Percentiles rank a stretch among this genome's conserved stretches.
These are phyloP conservation scores for Anadara kagoshimensis DNA, from an alignment of 1,140 invertebrate genomes.

Conservation along the genomic window DNA sequence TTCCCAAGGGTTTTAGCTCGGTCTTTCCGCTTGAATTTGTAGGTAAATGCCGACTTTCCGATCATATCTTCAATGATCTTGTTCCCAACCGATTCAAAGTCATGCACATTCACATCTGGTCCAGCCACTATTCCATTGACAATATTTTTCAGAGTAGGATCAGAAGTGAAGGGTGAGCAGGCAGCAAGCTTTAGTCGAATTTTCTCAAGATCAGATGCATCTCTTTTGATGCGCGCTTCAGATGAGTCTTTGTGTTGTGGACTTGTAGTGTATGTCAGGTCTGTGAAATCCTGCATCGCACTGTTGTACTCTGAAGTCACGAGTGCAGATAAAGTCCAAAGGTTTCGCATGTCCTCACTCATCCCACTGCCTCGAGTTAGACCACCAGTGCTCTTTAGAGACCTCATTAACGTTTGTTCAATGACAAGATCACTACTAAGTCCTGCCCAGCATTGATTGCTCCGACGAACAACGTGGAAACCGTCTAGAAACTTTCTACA, in stretches of 20 bases:
- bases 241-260: constrained; percentile 40
- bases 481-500: constrained; percentile 4
- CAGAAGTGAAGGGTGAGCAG: background rate
- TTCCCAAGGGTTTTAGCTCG: background rate
- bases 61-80: background rate
- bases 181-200: constrained; percentile 2
- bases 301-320: constrained; percentile 22
- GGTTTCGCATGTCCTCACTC: constrained; percentile 21
- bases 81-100: background rate
- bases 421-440: constrained; percentile 68
- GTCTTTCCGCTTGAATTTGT: background rate
- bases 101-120: background rate
- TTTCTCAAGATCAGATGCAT: constrained; percentile 14
- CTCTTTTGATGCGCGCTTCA: constrained; percentile 12
- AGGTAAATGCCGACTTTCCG: background rate
- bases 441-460: constrained; percentile 72
- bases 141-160: constrained; percentile 1
- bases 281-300: constrained; percentile 32
- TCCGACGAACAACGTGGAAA: constrained; percentile 29
- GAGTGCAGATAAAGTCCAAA: constrained; percentile 47
- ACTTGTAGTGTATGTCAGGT: constrained; percentile 1
- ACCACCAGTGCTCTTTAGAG: constrained; percentile 53
- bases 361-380: constrained; percentile 45
- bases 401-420: constrained; percentile 52
- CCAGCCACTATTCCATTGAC: background rate